These are phyloP conservation scores for Pycnonotus jocosus DNA, from an alignment of 2,113 vertebrate species.

Conservation along the genomic window DNA sequence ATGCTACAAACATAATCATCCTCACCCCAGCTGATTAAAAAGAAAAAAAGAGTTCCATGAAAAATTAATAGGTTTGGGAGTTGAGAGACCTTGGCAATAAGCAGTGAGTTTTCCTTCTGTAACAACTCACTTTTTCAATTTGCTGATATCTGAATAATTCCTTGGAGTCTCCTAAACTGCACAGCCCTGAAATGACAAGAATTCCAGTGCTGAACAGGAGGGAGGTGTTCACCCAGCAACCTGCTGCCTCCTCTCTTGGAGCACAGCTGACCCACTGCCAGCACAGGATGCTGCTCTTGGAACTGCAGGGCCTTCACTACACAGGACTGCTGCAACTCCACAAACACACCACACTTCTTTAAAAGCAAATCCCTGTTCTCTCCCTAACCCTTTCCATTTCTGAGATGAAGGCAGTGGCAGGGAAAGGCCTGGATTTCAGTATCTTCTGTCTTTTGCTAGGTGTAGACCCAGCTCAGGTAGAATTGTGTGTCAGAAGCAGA, in stretches of 20 bases:
- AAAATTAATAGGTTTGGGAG: slow-evolving; percentile 22
- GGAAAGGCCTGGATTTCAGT: background rate
- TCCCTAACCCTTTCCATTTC: background rate
- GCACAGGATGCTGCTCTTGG: background rate
- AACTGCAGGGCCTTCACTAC: background rate
- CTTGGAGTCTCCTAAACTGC: background rate
- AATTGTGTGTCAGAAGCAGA: background rate
- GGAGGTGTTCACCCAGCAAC: background rate
- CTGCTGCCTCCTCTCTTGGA: background rate
- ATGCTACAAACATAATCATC: background rate
- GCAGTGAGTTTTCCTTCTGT: background rate
- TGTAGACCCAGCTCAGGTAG: background rate
- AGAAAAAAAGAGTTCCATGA: background rate
- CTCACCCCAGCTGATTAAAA: background rate
- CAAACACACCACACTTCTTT: background rate
- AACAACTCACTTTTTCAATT: background rate
- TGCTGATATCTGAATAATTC: background rate
- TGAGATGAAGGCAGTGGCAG: background rate
- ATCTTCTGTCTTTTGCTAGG: background rate
- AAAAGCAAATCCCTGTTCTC: background rate
- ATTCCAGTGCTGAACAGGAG: background rate
- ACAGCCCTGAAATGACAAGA: background rate
- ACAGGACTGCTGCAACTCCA: background rate
- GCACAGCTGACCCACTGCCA: background rate
- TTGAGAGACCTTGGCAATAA: background rate